Conservation (phyloP, 2,797 vertebrate genomes). For the Coregonus ussuriensis region DNA sequence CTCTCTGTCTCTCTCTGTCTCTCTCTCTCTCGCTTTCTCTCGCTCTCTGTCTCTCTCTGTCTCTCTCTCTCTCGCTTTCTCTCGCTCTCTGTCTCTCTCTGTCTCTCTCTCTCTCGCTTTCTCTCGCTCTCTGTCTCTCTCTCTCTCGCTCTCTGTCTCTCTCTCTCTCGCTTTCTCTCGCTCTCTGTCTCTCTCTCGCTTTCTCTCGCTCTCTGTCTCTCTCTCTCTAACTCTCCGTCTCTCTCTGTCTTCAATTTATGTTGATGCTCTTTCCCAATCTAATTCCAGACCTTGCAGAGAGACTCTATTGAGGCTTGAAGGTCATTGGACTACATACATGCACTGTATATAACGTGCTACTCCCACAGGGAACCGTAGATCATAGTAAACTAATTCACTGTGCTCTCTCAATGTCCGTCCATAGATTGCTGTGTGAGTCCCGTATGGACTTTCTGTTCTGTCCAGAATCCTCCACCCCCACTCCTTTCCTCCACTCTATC, state of each 20-base stretch:
- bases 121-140: not conserved
- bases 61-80: constrained; percentile 47
- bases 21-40: not conserved
- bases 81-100: constrained; percentile 8
- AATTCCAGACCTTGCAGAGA: constrained; percentile 56
- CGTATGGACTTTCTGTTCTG: constrained; percentile 16
- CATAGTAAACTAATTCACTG: not conserved
- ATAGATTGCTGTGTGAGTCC: constrained; percentile 8
- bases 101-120: constrained; percentile 45
- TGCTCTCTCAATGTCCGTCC: constrained; percentile 24
- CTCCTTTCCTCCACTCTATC: not conserved
- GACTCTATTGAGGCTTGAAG: constrained; percentile 64
- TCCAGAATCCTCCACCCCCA: not conserved
- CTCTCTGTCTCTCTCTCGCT: not conserved
- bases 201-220: not conserved
- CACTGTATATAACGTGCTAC: constrained; percentile 45
- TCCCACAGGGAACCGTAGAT: constrained; percentile 33
- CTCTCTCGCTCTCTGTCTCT: not conserved
- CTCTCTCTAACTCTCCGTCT: constrained; percentile 7
- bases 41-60: constrained; percentile 7
- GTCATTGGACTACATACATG: constrained; percentile 58
- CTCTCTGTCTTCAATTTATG: constrained; percentile 63
- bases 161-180: too few relatives aligned
- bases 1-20: not conserved
- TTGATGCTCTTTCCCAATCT: constrained; percentile 68